A percentile compares a stretch with the other conserved stretches of the same genome.
Evolutionary conservation across 2,888 invertebrate species (phyloP).

Genomic region (Acanthosepion esculentum): DNA sequence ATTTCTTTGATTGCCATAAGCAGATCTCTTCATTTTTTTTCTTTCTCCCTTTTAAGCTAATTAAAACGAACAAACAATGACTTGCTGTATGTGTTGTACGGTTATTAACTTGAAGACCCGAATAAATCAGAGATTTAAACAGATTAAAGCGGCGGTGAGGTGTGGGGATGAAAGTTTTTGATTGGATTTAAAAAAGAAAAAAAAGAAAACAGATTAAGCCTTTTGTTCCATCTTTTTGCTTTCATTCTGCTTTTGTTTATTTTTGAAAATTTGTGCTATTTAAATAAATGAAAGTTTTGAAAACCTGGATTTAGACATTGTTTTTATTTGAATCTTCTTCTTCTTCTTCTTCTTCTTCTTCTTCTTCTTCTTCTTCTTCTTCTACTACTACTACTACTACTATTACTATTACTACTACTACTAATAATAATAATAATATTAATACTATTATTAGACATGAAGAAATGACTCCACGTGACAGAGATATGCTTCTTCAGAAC

Average conservation of each 20-base stretch:
- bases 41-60: conserved; percentile 17
- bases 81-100: not conserved
- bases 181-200: not conserved
- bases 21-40: not conserved
- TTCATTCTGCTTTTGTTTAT: not conserved
- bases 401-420: not conserved
- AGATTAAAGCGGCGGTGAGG: not conserved
- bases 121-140: not conserved
- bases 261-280: not conserved
- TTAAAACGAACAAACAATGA: not conserved
- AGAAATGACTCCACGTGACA: too few relatives aligned
- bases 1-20: not conserved
- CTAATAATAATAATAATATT: too few relatives aligned
- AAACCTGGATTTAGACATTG: not conserved
- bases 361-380: not conserved
- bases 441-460: too few relatives aligned
- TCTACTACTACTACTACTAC: not conserved
- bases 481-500: too few relatives aligned
- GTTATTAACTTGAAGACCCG: conserved; percentile 8
- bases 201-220: not conserved
- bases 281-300: not conserved
- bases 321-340: not conserved
- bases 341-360: not conserved
- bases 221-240: not conserved
- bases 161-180: not conserved